These are phyloP conservation scores for cat (Felis catus) DNA, from an alignment of 2,113 vertebrate genomes.

Conservation along the genomic window F.catus_Fca126_mat1.0 CM031411.1:95436501-95437000, in stretches of 20 bases:
- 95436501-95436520: no score
- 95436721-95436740: not conserved
- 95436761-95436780: not conserved
- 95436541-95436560: no score
- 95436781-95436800: not conserved
- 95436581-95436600: no score
- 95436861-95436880: not conserved
- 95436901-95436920: not conserved
- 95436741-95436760: not conserved
- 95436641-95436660: no score
- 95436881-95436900: not conserved
- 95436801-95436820: not conserved
- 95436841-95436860: not conserved
- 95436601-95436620: no score
- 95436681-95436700: not conserved
- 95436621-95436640: no score
- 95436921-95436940: not conserved
- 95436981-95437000: not conserved
- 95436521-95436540: no score
- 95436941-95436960: not conserved
- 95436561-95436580: no score
- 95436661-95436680: not conserved
- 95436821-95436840: not conserved
- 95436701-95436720: not conserved
- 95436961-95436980: not conserved